phyloP scores from a whole-genome alignment of 1,140 invertebrate species.

The Drosophila pruinosa region DNA sequence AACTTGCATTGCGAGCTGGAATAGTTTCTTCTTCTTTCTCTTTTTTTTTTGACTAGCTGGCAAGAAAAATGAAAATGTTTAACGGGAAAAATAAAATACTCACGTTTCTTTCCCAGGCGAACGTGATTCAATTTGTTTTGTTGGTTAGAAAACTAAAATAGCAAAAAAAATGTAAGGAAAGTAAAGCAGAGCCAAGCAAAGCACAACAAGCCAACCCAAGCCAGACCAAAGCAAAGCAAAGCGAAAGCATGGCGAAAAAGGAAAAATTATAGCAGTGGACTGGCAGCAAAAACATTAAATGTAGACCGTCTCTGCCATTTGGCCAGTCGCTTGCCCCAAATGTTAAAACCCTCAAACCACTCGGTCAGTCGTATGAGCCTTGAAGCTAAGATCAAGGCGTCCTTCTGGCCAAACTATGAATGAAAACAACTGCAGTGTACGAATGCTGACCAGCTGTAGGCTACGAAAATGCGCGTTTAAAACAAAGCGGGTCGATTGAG shows the following conservation, averaged over 20 bases:
- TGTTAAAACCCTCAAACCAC: background rate
- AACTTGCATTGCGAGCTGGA: slow-evolving; percentile 52
- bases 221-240: slow-evolving; percentile 40
- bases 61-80: slow-evolving; percentile 80
- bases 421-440: slow-evolving; percentile 52
- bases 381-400: slow-evolving; percentile 59
- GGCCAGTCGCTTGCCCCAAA: background rate
- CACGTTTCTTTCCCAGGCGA: slow-evolving; percentile 73
- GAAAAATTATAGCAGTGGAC: slow-evolving; percentile 33
- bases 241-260: slow-evolving; percentile 27
- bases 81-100: slow-evolving; percentile 81
- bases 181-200: slow-evolving; percentile 31
- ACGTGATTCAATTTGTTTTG: slow-evolving; percentile 81
- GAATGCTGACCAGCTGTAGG: slow-evolving; percentile 40
- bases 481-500: background rate
- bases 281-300: slow-evolving; percentile 38
- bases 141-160: slow-evolving; percentile 80
- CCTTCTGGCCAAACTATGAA: slow-evolving; percentile 44
- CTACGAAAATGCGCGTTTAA: slow-evolving; percentile 29
- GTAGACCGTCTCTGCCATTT: slow-evolving; percentile 27
- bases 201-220: slow-evolving; percentile 30
- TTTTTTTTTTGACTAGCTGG: slow-evolving; percentile 7
- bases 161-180: slow-evolving; percentile 60
- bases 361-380: slow-evolving; percentile 43
- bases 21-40: slow-evolving; percentile 12